These are phyloP conservation scores for Drosophila anceps DNA, from an alignment of 2,888 invertebrate genomes.

Conservation along the genomic window DNA sequence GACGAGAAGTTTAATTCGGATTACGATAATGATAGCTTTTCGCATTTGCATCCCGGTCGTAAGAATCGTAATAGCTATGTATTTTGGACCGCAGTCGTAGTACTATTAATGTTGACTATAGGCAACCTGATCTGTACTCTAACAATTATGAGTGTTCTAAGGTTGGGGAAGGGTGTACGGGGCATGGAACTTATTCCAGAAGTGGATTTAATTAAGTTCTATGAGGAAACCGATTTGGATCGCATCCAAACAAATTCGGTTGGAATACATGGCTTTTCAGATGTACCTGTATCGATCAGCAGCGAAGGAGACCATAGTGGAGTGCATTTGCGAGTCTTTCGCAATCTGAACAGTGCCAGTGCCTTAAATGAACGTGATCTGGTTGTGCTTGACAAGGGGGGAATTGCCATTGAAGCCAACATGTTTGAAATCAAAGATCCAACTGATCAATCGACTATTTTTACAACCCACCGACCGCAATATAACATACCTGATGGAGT, in stretches of 20 bases:
- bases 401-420: slow-evolving; percentile 89
- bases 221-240: slow-evolving; percentile 91
- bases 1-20: slow-evolving; percentile 74
- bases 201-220: slow-evolving; percentile 91
- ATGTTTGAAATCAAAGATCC: slow-evolving; percentile 90
- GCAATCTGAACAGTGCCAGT: slow-evolving; percentile 67
- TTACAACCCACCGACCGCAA: slow-evolving; percentile 91
- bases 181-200: slow-evolving; percentile 93
- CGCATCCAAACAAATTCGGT: slow-evolving; percentile 90
- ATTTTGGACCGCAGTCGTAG: slow-evolving; percentile 91
- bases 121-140: slow-evolving; percentile 93
- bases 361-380: slow-evolving; percentile 76
- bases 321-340: slow-evolving; percentile 84
- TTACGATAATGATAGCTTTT: slow-evolving; percentile 67
- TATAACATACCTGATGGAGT: slow-evolving; percentile 90
- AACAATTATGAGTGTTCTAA: slow-evolving; percentile 92
- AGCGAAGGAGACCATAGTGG: slow-evolving; percentile 79
- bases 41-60: slow-evolving; percentile 58
- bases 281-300: slow-evolving; percentile 86
- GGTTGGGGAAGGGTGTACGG: slow-evolving; percentile 92
- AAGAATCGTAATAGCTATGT: slow-evolving; percentile 87
- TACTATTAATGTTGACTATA: slow-evolving; percentile 90
- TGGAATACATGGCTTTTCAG: slow-evolving; percentile 88
- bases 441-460: slow-evolving; percentile 88
- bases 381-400: slow-evolving; percentile 88